Evolutionary conservation across 2,888 invertebrate species (phyloP).

Genomic region (Drosophila mettleri): DNA sequence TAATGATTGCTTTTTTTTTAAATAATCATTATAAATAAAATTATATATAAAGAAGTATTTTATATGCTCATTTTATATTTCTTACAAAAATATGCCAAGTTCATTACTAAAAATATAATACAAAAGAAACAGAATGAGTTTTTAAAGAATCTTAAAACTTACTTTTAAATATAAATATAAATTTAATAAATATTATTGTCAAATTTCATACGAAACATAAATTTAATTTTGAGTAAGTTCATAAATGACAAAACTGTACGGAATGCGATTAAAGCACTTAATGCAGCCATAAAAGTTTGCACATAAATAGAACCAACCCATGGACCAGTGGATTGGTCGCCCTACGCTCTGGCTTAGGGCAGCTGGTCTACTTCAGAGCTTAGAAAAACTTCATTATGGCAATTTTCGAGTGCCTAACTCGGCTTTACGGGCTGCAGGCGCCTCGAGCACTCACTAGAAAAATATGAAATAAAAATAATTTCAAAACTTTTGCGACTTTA

Average conservation of each 20-base stretch:
- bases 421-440: not conserved
- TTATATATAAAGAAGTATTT: too few relatives aligned
- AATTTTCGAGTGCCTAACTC: slow-evolving; percentile 34
- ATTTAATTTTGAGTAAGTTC: not conserved
- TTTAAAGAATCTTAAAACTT: too few relatives aligned
- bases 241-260: slow-evolving; percentile 1
- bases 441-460: slow-evolving; percentile 1
- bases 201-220: too few relatives aligned
- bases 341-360: not conserved
- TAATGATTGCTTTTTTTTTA: too few relatives aligned
- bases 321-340: not conserved
- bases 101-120: too few relatives aligned
- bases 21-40: too few relatives aligned
- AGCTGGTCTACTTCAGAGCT: slow-evolving; percentile 25
- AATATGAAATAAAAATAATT: slow-evolving; percentile 7
- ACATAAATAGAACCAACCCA: slow-evolving; percentile 31
- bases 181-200: too few relatives aligned
- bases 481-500: slow-evolving; percentile 45
- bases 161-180: too few relatives aligned
- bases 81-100: too few relatives aligned
- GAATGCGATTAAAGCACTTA: slow-evolving; percentile 18
- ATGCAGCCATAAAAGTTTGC: slow-evolving; percentile 27
- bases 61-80: too few relatives aligned
- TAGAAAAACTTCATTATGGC: slow-evolving; percentile 36
- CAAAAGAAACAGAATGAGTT: too few relatives aligned